Base-by-base conservation (phyloP, 2,888 invertebrate species). In the Rhamphomyia laevipes region DNA sequence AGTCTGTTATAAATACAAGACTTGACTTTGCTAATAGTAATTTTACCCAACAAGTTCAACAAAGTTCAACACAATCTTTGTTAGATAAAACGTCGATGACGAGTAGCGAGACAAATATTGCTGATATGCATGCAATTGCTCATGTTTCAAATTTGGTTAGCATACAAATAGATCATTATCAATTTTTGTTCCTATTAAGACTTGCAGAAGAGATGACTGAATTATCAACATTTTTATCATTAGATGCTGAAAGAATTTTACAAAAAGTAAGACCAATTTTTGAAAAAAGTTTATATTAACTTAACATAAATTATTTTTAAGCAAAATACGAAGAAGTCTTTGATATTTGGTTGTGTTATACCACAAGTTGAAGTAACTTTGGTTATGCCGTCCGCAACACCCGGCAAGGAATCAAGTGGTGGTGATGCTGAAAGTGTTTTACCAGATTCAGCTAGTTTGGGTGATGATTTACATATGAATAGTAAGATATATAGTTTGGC, bases 121-220 rank as follows among this genome's bases (percentile, higher is more conserved):
- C 84, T 11, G 83, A 85, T 57, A 80, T 91, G 56, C 87, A 88
- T 70, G 79, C 85, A 23, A 77, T 94, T 45, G 84, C 85, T 0
- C 82, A 90, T 61, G 82, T 92, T 46, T 80, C 84, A 46, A 88
- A 88, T 61, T 74, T 93, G 61, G 82, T 93, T 46, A 89, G 89
- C 55, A 74, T 92, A 4, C 94, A 95, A 71, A 76, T 96, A 52
- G 94, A 92, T 73, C 94, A 94, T 69, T 92, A 88, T 70, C 94
- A 95, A 73, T 85, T 85, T 71, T 75, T 94, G 58, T 94, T 95
- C 72, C 74, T 95, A 47, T 71, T 93, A 68, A 75, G 94, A 47
- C 75, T 92, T 59, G 75, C 86, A 21, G 94, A 95, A 69, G 79
- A 84, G 45, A 68, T 90, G 31, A 77, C 85, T 0, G 90, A 90